phyloP scores from a whole-genome alignment of 2,797 vertebrate genomes.

The Smutsia temminckii region DNA sequence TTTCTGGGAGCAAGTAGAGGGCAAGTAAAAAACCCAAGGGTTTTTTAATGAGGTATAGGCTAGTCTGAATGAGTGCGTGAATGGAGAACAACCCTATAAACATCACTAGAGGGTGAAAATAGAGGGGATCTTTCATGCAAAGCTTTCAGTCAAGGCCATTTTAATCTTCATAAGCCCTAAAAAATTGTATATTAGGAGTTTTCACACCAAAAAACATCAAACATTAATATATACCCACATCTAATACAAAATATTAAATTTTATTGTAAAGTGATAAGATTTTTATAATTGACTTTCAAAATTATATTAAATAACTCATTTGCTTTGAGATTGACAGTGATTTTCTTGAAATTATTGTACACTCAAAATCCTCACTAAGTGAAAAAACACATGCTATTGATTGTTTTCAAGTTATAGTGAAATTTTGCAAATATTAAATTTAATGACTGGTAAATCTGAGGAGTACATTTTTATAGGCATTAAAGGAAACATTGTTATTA shows the following conservation, averaged over 20 bases:
- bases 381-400: neutral
- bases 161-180: neutral
- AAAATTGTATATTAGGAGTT: neutral
- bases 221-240: neutral
- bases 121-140: neutral
- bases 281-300: slow-evolving; percentile 44
- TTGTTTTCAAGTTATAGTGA: slow-evolving; percentile 26
- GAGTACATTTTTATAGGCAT: neutral
- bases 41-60: neutral
- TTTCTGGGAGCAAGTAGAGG: neutral
- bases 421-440: slow-evolving; percentile 30
- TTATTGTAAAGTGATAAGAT: neutral
- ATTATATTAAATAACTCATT: slow-evolving; percentile 15
- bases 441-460: neutral
- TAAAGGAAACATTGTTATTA: neutral
- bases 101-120: neutral
- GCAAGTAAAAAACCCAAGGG: neutral
- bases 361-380: slow-evolving; percentile 15
- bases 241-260: slow-evolving; percentile 5
- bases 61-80: neutral
- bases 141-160: neutral
- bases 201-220: neutral
- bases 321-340: neutral
- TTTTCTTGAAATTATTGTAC: slow-evolving; percentile 4
- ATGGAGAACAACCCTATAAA: neutral